Conservation (phyloP, 2,797 vertebrate genomes). For the Chaenodraco wilsoni region DNA sequence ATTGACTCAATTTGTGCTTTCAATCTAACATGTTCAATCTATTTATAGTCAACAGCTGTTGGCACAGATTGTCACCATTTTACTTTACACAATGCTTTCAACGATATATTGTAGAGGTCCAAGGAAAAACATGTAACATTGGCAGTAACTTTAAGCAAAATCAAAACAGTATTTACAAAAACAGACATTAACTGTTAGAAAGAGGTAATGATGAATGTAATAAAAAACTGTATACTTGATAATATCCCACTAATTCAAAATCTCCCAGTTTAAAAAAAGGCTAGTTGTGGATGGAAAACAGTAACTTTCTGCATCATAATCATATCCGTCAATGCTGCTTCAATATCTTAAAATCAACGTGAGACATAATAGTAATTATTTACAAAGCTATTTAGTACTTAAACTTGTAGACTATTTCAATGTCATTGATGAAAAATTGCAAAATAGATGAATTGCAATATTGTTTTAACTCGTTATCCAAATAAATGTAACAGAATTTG, state of each 20-base stretch:
- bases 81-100: background rate
- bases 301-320: slow-evolving; percentile 4
- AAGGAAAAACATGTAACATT: background rate
- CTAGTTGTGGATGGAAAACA: background rate
- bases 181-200: background rate
- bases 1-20: background rate
- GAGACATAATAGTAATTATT: slow-evolving; percentile 10
- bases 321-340: background rate
- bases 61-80: background rate
- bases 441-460: slow-evolving; percentile 5
- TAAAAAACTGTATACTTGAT: background rate
- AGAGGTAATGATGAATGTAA: background rate
- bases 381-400: slow-evolving; percentile 23
- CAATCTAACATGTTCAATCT: slow-evolving; percentile 1
- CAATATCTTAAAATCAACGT: background rate
- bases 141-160: background rate
- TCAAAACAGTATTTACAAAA: slow-evolving; percentile 28
- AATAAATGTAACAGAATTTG: background rate
- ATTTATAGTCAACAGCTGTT: background rate
- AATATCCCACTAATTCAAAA: background rate
- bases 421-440: background rate
- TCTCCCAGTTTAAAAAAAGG: background rate
- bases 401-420: background rate
- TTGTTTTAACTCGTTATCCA: background rate
- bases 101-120: background rate